Conservation (phyloP, 2,888 invertebrate genomes). For the Julus scanicus region DNA sequence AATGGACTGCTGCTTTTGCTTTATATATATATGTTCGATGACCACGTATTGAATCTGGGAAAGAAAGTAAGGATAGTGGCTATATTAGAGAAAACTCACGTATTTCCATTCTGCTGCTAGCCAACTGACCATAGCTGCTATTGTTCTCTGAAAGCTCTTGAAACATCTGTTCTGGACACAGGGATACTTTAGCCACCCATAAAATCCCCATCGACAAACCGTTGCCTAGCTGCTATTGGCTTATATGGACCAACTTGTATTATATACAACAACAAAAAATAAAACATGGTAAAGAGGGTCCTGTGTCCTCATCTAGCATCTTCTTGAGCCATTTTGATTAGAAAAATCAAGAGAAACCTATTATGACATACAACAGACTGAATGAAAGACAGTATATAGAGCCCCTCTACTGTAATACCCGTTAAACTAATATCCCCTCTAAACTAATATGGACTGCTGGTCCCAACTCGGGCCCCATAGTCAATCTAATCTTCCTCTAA, state of each 20-base stretch:
- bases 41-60: neutral
- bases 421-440: too few relatives aligned
- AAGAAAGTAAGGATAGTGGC: constrained; percentile 33
- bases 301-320: neutral
- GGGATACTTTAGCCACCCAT: neutral
- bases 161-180: constrained; percentile 16
- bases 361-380: too few relatives aligned
- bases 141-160: neutral
- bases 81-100: constrained; percentile 17
- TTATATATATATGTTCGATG: neutral
- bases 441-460: too few relatives aligned
- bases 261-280: too few relatives aligned
- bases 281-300: neutral
- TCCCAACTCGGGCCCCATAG: too few relatives aligned
- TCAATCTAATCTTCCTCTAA: too few relatives aligned
- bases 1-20: neutral
- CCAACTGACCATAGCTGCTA: constrained; percentile 33
- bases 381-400: too few relatives aligned
- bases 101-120: constrained; percentile 3
- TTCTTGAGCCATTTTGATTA: neutral
- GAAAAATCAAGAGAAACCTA: neutral
- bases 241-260: neutral
- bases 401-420: too few relatives aligned
- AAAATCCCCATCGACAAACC: neutral
- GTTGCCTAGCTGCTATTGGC: neutral